A percentile compares a stretch with the other conserved stretches of the same genome.
Evolutionary conservation across 2,888 invertebrate species (phyloP).

Genomic region (Rhagophthalmus giganteus): DNA sequence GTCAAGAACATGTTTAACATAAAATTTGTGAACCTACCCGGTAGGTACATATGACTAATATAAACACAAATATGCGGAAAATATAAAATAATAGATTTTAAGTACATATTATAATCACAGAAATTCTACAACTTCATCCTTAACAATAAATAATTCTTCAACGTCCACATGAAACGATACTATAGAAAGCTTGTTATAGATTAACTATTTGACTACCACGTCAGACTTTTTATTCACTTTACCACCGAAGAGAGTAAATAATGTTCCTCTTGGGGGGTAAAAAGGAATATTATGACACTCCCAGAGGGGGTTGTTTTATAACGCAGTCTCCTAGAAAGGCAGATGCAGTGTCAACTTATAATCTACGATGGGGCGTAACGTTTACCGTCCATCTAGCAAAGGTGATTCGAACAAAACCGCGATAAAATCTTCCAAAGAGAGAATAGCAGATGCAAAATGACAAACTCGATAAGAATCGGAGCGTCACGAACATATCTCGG

Average conservation of each 20-base stretch:
- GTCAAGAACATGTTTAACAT: no score
- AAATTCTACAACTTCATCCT: no score
- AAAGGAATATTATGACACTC: constrained; percentile 54
- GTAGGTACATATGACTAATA: no score
- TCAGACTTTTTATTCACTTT: constrained; percentile 44
- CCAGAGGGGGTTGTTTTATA: constrained; percentile 45
- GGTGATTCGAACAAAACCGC: constrained; percentile 24
- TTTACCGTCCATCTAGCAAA: constrained; percentile 34
- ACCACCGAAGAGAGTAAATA: constrained; percentile 47
- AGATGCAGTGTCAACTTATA: constrained; percentile 45
- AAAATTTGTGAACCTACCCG: no score
- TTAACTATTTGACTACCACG: no score
- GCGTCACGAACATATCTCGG: no score
- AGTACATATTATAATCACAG: no score
- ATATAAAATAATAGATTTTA: no score
- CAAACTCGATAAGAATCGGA: no score
- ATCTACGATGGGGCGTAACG: constrained; percentile 44
- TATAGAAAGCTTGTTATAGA: no score
- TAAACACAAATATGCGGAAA: no score
- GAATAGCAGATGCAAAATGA: constrained; percentile 20
- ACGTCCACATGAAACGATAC: neutral
- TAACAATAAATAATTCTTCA: neutral
- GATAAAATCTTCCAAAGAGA: constrained; percentile 24
- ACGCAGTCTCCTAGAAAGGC: constrained; percentile 36
- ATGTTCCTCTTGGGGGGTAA: constrained; percentile 46